Base-by-base conservation (phyloP, 2,113 vertebrate species). In the Dendropsophus ebraccatus region DNA sequence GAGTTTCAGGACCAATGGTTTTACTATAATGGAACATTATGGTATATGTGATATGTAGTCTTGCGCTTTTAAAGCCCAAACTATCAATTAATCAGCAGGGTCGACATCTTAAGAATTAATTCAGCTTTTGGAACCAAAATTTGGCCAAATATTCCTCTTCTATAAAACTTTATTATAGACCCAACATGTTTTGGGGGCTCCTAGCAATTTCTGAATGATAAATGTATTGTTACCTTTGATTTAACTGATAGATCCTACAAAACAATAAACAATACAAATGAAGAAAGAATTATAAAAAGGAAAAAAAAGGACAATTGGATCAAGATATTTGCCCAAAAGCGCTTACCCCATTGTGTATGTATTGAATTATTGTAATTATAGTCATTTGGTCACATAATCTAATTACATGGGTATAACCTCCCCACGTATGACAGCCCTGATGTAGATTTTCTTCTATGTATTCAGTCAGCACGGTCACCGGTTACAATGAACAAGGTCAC, bases 401-500 rank as follows among this genome's bases (percentile, higher is more conserved):
- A 76, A 65, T 76, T 76, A 84, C 41, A n/a, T 28, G 45, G 52
- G 7, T 76, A 45, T 58, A 62, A 47, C 72, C 72, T 77, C 35
- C 35, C 58, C 37, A 76, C 54, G 32, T 84, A 62, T 45, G 49
- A 60, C 16, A 23, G 45, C 41, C 35, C 84, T 81, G 65, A 80
- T 86, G 54, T 86, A 30, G 58, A 79, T 86, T 58, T 81, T 16
- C 32, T 28, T 45, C 56, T 45, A 41, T 80, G 30, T 54, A 49
- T 72, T 16, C 49, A 62, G 30, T 80, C 84, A 25, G 9, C 28
- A 14, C 28, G 49, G 30, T 80, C 76, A 47, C 32, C 17, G 23
- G n/a, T 41, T 45, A 72, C 49, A 58, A 86, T 73, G 35, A 6
- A 56, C 50, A 81, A 86, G 84, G 84, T 86, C 76, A 72, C 49